Conservation (phyloP, 2,113 vertebrate genomes). For the Eidolon helvum region DNA sequence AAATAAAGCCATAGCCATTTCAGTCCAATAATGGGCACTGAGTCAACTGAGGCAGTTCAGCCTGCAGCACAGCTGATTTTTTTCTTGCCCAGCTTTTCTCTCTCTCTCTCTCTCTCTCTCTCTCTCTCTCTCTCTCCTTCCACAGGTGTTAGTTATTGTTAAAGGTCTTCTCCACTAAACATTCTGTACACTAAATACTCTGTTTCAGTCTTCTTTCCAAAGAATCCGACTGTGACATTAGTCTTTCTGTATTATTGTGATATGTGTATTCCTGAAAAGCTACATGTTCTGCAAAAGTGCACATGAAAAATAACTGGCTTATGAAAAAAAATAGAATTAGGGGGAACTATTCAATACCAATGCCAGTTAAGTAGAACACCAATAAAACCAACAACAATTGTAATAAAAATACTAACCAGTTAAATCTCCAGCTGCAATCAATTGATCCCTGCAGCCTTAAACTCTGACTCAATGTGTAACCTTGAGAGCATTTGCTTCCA, state of each 20-base stretch:
- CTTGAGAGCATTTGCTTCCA: background rate
- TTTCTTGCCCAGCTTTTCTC: background rate
- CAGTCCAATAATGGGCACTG: background rate
- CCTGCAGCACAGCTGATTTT: background rate
- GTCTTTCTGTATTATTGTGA: background rate
- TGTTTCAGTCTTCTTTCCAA: background rate
- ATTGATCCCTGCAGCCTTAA: background rate
- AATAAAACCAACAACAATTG: background rate
- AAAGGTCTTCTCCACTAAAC: background rate
- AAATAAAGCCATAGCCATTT: background rate
- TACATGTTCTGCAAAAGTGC: background rate
- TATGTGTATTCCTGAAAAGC: background rate
- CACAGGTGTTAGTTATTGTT: background rate
- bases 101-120: too few species aligned
- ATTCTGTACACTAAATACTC: background rate
- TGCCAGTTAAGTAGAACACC: background rate
- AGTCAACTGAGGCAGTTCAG: background rate
- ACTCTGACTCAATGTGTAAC: background rate
- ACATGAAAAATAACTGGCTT: background rate
- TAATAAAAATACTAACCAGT: background rate
- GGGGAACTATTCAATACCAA: background rate
- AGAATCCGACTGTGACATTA: background rate
- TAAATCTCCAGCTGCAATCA: background rate
- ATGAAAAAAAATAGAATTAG: background rate
- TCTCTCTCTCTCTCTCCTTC: too few species aligned